Evolutionary conservation across 1,140 invertebrate genomes (phyloP).

Genomic region (Cotesia glomerata): DNA sequence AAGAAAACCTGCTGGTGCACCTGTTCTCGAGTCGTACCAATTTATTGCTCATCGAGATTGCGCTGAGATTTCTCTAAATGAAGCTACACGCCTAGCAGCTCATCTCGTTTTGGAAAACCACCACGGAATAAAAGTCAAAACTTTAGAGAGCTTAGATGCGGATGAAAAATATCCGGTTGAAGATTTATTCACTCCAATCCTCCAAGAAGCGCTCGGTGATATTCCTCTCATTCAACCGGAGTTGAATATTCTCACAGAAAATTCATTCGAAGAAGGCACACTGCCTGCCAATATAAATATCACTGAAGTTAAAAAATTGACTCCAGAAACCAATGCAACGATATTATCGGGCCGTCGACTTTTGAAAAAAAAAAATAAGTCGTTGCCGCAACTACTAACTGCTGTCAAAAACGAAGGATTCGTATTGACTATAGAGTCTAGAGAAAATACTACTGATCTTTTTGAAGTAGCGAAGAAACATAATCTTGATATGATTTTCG

Average conservation of each 20-base stretch:
- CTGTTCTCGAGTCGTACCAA: slow-evolving; percentile 75
- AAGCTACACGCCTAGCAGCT: slow-evolving; percentile 66
- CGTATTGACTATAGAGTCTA: slow-evolving; percentile 59
- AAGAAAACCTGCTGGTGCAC: slow-evolving; percentile 68
- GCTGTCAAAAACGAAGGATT: slow-evolving; percentile 59
- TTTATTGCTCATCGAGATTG: slow-evolving; percentile 68
- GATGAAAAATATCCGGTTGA: slow-evolving; percentile 59
- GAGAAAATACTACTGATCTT: slow-evolving; percentile 25
- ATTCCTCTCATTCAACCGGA: slow-evolving; percentile 71
- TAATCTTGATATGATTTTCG: slow-evolving; percentile 46
- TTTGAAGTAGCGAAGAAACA: slow-evolving; percentile 37
- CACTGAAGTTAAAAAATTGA: slow-evolving; percentile 67
- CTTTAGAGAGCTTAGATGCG: slow-evolving; percentile 71
- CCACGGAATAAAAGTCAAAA: slow-evolving; percentile 71
- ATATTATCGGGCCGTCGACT: slow-evolving; percentile 62
- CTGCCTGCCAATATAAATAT: slow-evolving; percentile 64
- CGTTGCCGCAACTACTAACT: slow-evolving; percentile 44
- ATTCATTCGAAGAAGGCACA: slow-evolving; percentile 59
- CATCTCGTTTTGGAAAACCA: slow-evolving; percentile 84
- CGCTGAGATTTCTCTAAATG: slow-evolving; percentile 45
- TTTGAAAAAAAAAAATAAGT: slow-evolving; percentile 31
- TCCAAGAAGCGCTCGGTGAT: slow-evolving; percentile 67
- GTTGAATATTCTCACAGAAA: slow-evolving; percentile 51
- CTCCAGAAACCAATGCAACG: slow-evolving; percentile 65
- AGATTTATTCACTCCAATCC: slow-evolving; percentile 61